Base-by-base conservation (phyloP, 2,888 invertebrate species). In the Malthinus flaveolus region DNA sequence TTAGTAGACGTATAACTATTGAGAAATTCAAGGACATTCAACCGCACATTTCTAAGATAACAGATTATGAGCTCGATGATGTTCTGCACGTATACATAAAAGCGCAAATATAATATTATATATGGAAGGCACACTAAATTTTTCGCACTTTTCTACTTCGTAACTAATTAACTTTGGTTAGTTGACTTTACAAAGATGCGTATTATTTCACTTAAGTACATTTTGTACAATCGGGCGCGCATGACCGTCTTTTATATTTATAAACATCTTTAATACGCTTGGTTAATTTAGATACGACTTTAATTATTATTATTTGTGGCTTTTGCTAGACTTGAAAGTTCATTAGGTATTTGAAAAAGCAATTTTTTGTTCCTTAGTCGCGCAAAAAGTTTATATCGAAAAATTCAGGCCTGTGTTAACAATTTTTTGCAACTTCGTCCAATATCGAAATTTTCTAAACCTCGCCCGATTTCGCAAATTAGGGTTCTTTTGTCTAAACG, bases 191-290 rank as follows among this genome's bases (percentile, higher is more conserved):
- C 39, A 42, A 42, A 42, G 39, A 42, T 39, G 39, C 15, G 39
- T 39, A 42, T 42, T 42, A 42, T 42, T 42, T 42, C 15, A 9
- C 39, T 11, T 1, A 42, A 39, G 39, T 11, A 23, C 23, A 9
- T 13, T 42, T 42, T 42, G 15, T 42, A 15, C 15, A 42, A 42
- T 42, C 39, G 39, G 15, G 23, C 15, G 39, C 15, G 39, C 39
- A 42, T n/a, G 12, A 15, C 32, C 31, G 46, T 32, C 46, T 37
- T 54, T 48, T 48, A 39, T 54, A 48, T 42, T 42, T 46, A 56
- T 50, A 56, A 45, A 56, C 51, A 47, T 51, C 47, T 45, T 46
- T 39, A 51, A 49, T 55, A 33, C 49, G 42, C 48, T 55, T 44
- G 44, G 34, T 48, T 55, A 32, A 49, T 49, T 54, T 54, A 55